A percentile compares a stretch with the other conserved stretches of the same genome.
Conservation (phyloP, 2,888 invertebrate species). For the Disparrhopalites patrizii region DNA sequence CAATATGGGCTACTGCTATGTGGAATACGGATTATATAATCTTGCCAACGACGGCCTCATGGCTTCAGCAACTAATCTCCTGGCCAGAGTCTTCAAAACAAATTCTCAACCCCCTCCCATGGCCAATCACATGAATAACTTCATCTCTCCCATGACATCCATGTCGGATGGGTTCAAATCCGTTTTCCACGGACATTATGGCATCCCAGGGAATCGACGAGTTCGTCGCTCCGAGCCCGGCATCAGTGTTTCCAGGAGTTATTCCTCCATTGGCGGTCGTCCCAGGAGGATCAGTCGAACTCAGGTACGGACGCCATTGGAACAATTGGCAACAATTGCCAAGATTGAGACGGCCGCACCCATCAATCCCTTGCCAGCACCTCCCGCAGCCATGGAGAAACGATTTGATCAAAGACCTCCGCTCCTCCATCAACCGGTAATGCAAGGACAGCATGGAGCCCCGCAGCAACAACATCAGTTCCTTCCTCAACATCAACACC, state of each 20-base stretch:
- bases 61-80: constrained; percentile 34
- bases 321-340: constrained; percentile 22
- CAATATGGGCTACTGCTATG: constrained; percentile 46
- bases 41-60: constrained; percentile 42
- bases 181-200: not conserved
- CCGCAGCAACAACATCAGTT: not conserved
- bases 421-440: not conserved
- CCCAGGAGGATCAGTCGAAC: constrained; percentile 24
- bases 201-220: constrained; percentile 31
- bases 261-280: constrained; percentile 14
- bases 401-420: not conserved
- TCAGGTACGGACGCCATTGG: constrained; percentile 22
- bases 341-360: constrained; percentile 21
- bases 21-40: constrained; percentile 46
- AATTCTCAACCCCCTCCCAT: constrained; percentile 16
- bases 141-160: constrained; percentile 37
- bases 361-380: not conserved
- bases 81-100: constrained; percentile 35
- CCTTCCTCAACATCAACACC: not conserved
- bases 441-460: not conserved
- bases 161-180: constrained; percentile 26
- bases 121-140: constrained; percentile 33
- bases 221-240: constrained; percentile 25
- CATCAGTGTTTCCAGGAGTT: constrained; percentile 41
- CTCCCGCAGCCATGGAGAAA: constrained; percentile 17